These are phyloP conservation scores for Huso huso DNA, from an alignment of 2,797 vertebrate genomes.

Conservation along the genomic window DNA sequence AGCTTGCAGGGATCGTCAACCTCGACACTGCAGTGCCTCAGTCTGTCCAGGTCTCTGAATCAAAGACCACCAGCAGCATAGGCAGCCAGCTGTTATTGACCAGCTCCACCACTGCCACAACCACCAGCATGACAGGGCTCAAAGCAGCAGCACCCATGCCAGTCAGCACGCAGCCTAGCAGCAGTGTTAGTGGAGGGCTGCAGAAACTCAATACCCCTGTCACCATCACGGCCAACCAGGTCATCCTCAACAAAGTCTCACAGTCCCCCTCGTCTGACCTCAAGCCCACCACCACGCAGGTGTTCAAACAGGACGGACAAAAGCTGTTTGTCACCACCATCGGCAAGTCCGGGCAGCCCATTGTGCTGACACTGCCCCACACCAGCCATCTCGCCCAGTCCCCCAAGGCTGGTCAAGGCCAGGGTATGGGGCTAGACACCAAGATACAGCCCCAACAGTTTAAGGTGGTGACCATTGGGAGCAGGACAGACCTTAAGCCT, in stretches of 20 bases:
- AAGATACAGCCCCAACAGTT: conserved; percentile 77
- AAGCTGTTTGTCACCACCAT: conserved; percentile 85
- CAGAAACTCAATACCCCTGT: conserved; percentile 77
- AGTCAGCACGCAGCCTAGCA: conserved; percentile 44
- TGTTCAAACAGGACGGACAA: conserved; percentile 86
- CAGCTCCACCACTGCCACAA: conserved; percentile 41
- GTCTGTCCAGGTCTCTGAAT: conserved; percentile 23
- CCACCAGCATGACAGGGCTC: conserved; percentile 39
- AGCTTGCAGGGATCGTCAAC: conserved; percentile 72
- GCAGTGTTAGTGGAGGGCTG: conserved; percentile 52
- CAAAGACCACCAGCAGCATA: too few species aligned
- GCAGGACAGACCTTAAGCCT: conserved; percentile 77
- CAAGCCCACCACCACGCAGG: conserved; percentile 58
- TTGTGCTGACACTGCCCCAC: conserved; percentile 84
- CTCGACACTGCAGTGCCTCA: conserved; percentile 36
- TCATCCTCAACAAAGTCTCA: conserved; percentile 86
- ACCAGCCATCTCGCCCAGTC: conserved; percentile 25
- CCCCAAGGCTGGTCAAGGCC: conserved; percentile 65
- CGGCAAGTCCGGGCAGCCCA: conserved; percentile 83
- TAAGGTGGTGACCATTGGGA: conserved; percentile 86
- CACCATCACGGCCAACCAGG: conserved; percentile 82
- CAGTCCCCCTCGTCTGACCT: conserved; percentile 61
- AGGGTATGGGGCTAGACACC: conserved; percentile 54
- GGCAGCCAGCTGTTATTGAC: conserved; percentile 15
- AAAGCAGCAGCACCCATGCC: conserved; percentile 50